These are phyloP conservation scores for Porites evermanni DNA, from an alignment of 92 coral and sea anemone species.

Conservation along the genomic window DNA sequence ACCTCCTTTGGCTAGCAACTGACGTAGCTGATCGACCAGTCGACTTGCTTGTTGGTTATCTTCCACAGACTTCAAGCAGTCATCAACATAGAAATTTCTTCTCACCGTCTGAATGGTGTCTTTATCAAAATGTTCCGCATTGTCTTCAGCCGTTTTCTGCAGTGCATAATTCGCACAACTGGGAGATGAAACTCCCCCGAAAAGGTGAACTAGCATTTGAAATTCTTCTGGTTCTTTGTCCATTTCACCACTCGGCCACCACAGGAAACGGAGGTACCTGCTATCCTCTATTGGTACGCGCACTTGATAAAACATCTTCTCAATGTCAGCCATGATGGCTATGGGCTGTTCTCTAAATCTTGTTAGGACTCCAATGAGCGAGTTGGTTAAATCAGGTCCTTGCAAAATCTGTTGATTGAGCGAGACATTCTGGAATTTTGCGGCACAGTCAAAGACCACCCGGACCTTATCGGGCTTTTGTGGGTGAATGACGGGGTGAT, in stretches of 20 bases:
- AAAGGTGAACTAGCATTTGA: slow-evolving; percentile 64
- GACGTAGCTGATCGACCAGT: no score
- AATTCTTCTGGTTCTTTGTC: slow-evolving; percentile 42
- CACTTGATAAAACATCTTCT: slow-evolving; percentile 65
- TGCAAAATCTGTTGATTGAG: slow-evolving; percentile 70
- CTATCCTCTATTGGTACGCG: slow-evolving; percentile 48
- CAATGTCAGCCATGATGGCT: neutral
- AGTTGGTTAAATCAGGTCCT: slow-evolving; percentile 76
- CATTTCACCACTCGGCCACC: slow-evolving; percentile 64
- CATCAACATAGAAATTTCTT: no score
- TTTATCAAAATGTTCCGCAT: slow-evolving; percentile 45
- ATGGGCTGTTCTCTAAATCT: slow-evolving; percentile 62
- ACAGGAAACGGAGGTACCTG: slow-evolving; percentile 53
- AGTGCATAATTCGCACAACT: slow-evolving; percentile 50
- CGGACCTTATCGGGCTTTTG: slow-evolving; percentile 47
- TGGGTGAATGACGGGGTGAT: slow-evolving; percentile 39
- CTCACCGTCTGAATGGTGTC: neutral
- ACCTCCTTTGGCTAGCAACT: neutral
- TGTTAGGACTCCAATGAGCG: slow-evolving; percentile 64
- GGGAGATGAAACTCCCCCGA: slow-evolving; percentile 27
- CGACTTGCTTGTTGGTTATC: no score
- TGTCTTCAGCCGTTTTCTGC: slow-evolving; percentile 54
- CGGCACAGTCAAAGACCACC: slow-evolving; percentile 70
- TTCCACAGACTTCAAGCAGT: no score
- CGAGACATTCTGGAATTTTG: slow-evolving; percentile 48